Evolutionary conservation across 1,140 invertebrate species (phyloP), one percentile per base, ranked within the genome.

Genomic region (Trichoplusia ni): DNA sequence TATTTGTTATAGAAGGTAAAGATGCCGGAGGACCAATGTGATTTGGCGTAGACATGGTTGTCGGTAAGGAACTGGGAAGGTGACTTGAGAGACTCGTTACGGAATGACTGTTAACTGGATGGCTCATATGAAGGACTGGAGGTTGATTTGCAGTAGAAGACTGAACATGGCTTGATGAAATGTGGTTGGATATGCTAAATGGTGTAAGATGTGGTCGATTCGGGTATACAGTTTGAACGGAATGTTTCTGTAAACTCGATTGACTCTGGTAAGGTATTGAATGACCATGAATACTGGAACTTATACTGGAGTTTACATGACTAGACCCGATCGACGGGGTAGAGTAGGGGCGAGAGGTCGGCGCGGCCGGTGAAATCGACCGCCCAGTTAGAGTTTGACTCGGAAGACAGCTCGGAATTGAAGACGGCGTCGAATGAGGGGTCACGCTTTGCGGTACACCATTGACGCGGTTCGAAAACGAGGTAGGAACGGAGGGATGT

Each of bases 401-500:
- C 62, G 86, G 84, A 80, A 87, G 86, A 86, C 82, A 80, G 69
- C 60, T 81, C 27, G 86, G 71, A 42, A 74, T 79, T n/a, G 84
- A 69, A 46, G 82, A 69, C 18, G 84, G 75, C 38, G 80, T 78
- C 53, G 76, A 87, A 25, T 90, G 91, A 3, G 92, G 86, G 33
- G 92, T 82, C 25, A 91, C 86, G 66, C 91, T 91, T 29, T 89
- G 92, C n/a, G 92, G 91, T 14, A 81, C 75, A 84, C 91, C 68
- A 86, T 90, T 62, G 89, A 91, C 59, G 86, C 90, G 49, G 90
- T 85, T 75, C 77, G 92, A 75, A 89, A 87, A 87, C 85, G 92
- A 73, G 91, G 92, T 81, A 92, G 92, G 79, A 91, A 92, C 67
- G 87, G 92, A 90, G 82, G 92, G 77, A 82, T 91, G 89, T 33